Percentiles rank a stretch among this genome's conserved stretches.
These are phyloP conservation scores for Umimayanthus kanabou DNA, from an alignment of 92 coral and sea anemone genomes.

Conservation along the genomic window DNA sequence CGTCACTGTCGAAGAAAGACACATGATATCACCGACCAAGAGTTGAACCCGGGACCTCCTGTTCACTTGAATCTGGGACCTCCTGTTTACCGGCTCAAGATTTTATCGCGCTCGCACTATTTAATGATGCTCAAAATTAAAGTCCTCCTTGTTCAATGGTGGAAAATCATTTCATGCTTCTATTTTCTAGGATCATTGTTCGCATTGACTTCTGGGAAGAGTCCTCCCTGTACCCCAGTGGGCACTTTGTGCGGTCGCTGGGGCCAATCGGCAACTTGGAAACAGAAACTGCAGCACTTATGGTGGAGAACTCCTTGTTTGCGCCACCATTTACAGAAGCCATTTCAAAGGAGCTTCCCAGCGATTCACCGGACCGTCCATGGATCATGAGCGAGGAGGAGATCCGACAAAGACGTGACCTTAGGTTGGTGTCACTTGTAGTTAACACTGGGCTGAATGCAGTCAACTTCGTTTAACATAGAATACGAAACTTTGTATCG, in stretches of 20 bases:
- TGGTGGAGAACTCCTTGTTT: slow-evolving; percentile 86
- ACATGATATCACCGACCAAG: no score
- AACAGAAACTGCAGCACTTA: slow-evolving; percentile 76
- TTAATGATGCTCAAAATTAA: no score
- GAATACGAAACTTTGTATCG: no score
- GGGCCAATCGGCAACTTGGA: slow-evolving; percentile 85
- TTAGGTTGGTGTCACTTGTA: slow-evolving; percentile 56
- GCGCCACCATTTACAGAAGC: slow-evolving; percentile 89
- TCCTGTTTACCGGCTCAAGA: no score
- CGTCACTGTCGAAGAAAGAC: no score
- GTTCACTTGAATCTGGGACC: no score
- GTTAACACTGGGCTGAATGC: no score
- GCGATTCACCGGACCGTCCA: slow-evolving; percentile 64
- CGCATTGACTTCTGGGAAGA: slow-evolving; percentile 91
- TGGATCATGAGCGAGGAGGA: slow-evolving; percentile 81
- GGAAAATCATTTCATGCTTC: neutral
- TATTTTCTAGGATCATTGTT: slow-evolving; percentile 67
- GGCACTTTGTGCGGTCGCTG: slow-evolving; percentile 89
- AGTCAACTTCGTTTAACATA: no score
- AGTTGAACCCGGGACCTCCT: no score
- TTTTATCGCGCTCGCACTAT: no score
- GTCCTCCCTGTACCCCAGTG: slow-evolving; percentile 86
- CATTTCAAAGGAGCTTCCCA: slow-evolving; percentile 82
- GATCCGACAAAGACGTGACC: slow-evolving; percentile 67
- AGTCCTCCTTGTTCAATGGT: neutral